Conservation (phyloP, 2,888 invertebrate genomes). For the Eurytoma californica region DNA sequence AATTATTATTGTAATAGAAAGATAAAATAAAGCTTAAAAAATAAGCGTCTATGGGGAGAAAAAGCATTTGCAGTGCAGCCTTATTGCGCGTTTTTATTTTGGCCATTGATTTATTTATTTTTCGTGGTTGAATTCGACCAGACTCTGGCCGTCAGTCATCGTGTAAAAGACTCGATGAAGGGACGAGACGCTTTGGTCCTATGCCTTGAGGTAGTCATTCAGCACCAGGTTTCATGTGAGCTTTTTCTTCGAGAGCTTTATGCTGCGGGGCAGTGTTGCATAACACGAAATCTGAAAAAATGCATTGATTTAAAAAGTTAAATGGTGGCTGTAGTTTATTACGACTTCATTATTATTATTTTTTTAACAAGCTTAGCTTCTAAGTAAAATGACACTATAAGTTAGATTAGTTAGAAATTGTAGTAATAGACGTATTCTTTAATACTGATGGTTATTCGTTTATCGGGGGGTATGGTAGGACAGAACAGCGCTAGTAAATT, state of each 20-base stretch:
- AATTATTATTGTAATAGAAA: too few species aligned
- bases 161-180: neutral
- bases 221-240: conserved; percentile 68
- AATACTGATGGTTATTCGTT: too few species aligned
- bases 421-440: too few species aligned
- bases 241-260: conserved; percentile 85
- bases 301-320: conserved; percentile 32
- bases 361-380: conserved; percentile 30
- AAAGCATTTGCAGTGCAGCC: conserved; percentile 19
- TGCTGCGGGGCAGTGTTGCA: conserved; percentile 85
- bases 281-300: conserved; percentile 81
- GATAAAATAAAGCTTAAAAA: neutral
- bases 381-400: conserved; percentile 12
- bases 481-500: too few species aligned
- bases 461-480: too few species aligned
- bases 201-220: conserved; percentile 67
- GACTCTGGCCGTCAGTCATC: neutral
- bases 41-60: conserved; percentile 18
- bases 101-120: conserved; percentile 9
- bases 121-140: neutral
- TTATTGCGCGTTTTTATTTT: conserved; percentile 31
- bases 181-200: conserved; percentile 59
- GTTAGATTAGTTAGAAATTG: neutral
- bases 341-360: conserved; percentile 13
- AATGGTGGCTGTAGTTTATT: neutral